Evolutionary conservation across 1,140 invertebrate genomes (phyloP).

Genomic region (Helicoverpa armigera): DNA sequence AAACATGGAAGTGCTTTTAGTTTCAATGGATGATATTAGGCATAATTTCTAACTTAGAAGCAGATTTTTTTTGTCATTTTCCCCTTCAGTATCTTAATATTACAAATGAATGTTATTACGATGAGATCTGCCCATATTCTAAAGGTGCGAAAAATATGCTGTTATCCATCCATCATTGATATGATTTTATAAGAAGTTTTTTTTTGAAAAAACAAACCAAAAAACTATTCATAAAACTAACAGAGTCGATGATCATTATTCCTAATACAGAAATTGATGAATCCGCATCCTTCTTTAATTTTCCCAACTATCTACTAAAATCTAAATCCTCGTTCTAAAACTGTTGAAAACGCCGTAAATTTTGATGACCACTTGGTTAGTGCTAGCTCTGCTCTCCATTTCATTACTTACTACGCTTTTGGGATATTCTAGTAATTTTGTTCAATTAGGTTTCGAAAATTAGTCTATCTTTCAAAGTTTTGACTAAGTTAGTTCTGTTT

Average conservation of each 20-base stretch:
- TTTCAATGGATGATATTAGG: neutral
- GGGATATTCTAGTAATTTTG: neutral
- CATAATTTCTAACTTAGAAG: neutral
- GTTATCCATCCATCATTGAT: too few relatives aligned
- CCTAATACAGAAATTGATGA: neutral
- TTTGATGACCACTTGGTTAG: neutral
- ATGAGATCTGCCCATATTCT: too few relatives aligned
- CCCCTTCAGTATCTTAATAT: neutral
- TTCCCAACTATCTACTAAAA: neutral
- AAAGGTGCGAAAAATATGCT: too few relatives aligned
- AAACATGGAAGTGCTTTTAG: constrained; percentile 7
- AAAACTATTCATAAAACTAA: too few relatives aligned
- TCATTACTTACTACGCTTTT: constrained; percentile 3
- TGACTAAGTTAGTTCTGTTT: neutral
- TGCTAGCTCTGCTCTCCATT: neutral
- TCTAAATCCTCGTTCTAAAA: constrained; percentile 12
- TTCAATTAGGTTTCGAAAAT: neutral
- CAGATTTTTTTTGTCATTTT: too few relatives aligned
- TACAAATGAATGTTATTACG: neutral
- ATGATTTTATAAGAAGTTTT: too few relatives aligned
- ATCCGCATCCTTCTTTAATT: neutral
- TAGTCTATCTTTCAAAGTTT: neutral
- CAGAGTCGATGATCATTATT: too few relatives aligned
- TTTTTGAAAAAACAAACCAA: too few relatives aligned
- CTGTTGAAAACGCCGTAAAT: neutral